These are phyloP conservation scores for Lerista edwardsae DNA, from an alignment of 2,797 vertebrate genomes.

Conservation along the genomic window DNA sequence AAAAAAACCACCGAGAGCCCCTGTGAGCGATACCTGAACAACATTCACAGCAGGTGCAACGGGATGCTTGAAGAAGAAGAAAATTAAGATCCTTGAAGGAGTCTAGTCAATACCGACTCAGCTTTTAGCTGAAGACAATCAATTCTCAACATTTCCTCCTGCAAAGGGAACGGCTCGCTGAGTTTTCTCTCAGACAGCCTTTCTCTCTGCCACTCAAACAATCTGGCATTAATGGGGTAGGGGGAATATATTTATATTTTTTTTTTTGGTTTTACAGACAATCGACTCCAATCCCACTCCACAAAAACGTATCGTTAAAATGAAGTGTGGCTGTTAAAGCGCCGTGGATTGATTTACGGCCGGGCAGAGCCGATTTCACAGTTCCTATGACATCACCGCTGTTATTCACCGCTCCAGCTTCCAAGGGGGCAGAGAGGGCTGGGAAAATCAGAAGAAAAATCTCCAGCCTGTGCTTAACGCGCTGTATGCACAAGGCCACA, in stretches of 20 bases:
- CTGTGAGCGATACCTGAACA: not conserved
- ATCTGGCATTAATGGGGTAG: constrained; percentile 13
- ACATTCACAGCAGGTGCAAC: not conserved
- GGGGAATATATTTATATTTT: not conserved
- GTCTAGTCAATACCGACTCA: not conserved
- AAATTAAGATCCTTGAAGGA: not conserved
- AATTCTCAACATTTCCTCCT: constrained; percentile 5
- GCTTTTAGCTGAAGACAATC: not conserved
- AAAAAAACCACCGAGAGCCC: not conserved
- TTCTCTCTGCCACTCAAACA: constrained; percentile 3
- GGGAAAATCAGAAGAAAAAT: not conserved
- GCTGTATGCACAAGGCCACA: not conserved
- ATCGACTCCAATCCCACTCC: constrained; percentile 23
- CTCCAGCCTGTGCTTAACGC: not conserved
- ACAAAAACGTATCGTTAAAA: constrained; percentile 31
- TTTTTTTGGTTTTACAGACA: not conserved
- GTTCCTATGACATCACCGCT: constrained; percentile 31
- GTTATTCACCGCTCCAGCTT: not conserved
- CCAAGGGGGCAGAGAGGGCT: not conserved
- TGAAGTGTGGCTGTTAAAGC: constrained; percentile 17
- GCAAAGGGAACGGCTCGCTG: not conserved
- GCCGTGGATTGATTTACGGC: constrained; percentile 17
- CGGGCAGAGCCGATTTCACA: constrained; percentile 7
- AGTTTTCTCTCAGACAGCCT: not conserved
- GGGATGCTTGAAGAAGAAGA: not conserved